These are phyloP conservation scores for Ochotona curzoniae DNA, from an alignment of 2,113 vertebrate genomes.

Conservation along the genomic window DNA sequence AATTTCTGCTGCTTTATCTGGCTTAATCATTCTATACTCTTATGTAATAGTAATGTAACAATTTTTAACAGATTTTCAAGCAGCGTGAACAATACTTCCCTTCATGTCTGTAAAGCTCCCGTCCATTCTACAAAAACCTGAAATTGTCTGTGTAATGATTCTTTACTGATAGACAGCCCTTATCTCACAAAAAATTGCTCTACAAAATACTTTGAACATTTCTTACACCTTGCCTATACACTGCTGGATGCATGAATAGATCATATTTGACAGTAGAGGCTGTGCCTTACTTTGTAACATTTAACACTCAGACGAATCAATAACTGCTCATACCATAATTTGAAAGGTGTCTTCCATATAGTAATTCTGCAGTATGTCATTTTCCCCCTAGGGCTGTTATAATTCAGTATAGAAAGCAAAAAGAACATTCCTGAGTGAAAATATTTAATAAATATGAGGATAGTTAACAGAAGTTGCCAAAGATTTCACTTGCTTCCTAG, in stretches of 20 bases:
- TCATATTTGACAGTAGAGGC: neutral
- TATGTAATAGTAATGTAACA: neutral
- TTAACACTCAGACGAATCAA: neutral
- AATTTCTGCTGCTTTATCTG: neutral
- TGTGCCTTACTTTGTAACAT: neutral
- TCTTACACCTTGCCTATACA: neutral
- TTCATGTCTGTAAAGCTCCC: neutral
- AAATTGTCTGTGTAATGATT: neutral
- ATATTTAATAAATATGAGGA: conserved; percentile 1
- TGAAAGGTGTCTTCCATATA: neutral
- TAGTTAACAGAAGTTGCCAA: conserved; percentile 25
- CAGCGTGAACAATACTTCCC: neutral
- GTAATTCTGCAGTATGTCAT: neutral
- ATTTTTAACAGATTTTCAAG: neutral
- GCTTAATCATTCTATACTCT: neutral
- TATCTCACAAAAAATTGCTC: neutral
- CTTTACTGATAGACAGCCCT: neutral
- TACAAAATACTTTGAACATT: too few relatives aligned
- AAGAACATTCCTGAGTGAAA: conserved; percentile 34
- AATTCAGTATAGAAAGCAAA: conserved; percentile 30
- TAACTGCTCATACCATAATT: neutral
- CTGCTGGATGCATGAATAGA: neutral
- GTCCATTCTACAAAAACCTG: neutral
- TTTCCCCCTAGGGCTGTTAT: conserved; percentile 22
- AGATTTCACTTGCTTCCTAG: neutral